phyloP scores from a whole-genome alignment of 2,797 vertebrate species.

The Acanthis flammea region DNA sequence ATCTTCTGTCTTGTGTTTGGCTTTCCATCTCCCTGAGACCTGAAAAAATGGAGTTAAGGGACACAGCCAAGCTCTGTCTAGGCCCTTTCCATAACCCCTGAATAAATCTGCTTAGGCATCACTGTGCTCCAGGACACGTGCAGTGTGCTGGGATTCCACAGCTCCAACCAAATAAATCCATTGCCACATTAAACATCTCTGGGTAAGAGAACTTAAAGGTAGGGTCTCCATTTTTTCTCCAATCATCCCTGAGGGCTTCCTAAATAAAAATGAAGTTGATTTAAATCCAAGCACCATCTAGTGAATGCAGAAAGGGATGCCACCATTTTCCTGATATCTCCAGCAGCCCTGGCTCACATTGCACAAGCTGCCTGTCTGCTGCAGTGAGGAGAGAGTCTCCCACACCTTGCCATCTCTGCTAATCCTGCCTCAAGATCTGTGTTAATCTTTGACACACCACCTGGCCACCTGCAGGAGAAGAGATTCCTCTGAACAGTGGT shows the following conservation, averaged over 20 bases:
- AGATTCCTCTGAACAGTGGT: not conserved
- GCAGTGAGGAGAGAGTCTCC: not conserved
- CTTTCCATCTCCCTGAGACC: not conserved
- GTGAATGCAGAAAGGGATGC: not conserved
- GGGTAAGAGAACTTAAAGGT: not conserved
- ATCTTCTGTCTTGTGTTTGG: not conserved
- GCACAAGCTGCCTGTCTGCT: not conserved
- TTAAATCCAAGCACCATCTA: not conserved
- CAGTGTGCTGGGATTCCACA: not conserved
- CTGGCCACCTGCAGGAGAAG: not conserved
- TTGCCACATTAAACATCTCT: not conserved
- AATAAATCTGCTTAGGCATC: not conserved
- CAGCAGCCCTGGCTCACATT: not conserved
- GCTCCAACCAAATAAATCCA: not conserved
- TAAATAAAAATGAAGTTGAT: not conserved
- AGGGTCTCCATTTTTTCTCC: not conserved
- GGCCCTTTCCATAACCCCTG: not conserved
- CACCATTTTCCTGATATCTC: not conserved
- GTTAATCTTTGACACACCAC: not conserved
- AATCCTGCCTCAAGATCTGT: not conserved
- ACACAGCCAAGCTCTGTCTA: not conserved
- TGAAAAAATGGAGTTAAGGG: not conserved
- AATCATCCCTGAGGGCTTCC: not conserved
- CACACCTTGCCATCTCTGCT: not conserved
- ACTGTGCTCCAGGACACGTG: not conserved